Evolutionary conservation across 2,888 invertebrate species (phyloP), one percentile per base, ranked within the genome.

Genomic region (Anodontia alba): DNA sequence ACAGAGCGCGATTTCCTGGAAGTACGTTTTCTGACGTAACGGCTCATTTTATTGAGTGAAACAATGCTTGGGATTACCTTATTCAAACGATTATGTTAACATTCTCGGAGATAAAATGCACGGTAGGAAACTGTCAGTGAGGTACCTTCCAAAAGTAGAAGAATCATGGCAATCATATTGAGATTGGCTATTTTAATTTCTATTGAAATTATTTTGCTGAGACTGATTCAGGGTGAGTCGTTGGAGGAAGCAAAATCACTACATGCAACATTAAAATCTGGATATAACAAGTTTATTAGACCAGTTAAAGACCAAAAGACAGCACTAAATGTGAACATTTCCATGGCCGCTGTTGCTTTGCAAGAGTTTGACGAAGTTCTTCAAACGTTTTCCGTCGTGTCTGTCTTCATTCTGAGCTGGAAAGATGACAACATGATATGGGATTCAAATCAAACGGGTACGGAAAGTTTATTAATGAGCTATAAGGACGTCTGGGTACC

Each of bases 281-380:
- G n/a, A 3, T 49, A 49, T 20, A 49, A n/a, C 20, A 49, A 49
- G 20, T 49, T 20, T 49, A 17, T 49, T 5, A 49, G 49, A 49
- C 49, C 49, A 15, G 49, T 49, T 10, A n/a, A n/a, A 17, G n/a
- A 49, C 17, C 49, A 49, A n/a, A 5, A 7, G n/a, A 5, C 17
- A 15, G 5, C 49, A 5, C 10, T 49, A 3, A 49, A 20, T 5
- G 49, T 49, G 5, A 20, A 49, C 17, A 49, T 49, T 10, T 10
- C 20, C 3, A 15, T 49, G 17, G 49, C 31, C 12, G 31, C 51
- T 12, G 42, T 51, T 36, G 33, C 69, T 38, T 51, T 76, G 15
- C 49, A 76, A 69, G 75, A 76, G 23, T 51, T 76, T 20, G 69
- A 76, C 69, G 75, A 76, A 54, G 75, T 76, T 0, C 23, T 42